Percentiles rank a stretch among this genome's conserved stretches.
These are phyloP conservation scores for Epistrophe grossulariae DNA, from an alignment of 2,888 invertebrate genomes.

Conservation along the genomic window DNA sequence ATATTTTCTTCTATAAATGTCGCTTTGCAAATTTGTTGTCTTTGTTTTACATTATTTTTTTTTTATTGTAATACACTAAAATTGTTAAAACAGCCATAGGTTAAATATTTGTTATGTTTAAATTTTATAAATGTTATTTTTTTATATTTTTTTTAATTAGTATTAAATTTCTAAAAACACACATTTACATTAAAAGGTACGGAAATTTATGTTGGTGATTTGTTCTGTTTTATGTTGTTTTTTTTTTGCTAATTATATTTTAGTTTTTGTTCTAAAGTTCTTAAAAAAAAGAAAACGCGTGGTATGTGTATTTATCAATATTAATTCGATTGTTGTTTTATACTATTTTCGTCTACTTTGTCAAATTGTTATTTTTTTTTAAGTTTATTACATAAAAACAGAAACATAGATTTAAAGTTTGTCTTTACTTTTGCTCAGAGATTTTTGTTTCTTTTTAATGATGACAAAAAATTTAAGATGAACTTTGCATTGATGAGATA, in stretches of 20 bases:
- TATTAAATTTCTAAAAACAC: slow-evolving; percentile 69
- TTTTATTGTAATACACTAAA: slow-evolving; percentile 70
- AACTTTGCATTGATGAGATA: slow-evolving; percentile 52
- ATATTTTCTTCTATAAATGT: slow-evolving; percentile 53
- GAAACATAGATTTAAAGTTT: slow-evolving; percentile 36
- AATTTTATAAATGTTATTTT: slow-evolving; percentile 43
- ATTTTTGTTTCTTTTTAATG: slow-evolving; percentile 25
- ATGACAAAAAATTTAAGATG: slow-evolving; percentile 66
- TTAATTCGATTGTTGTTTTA: slow-evolving; percentile 27
- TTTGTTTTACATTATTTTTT: slow-evolving; percentile 36
- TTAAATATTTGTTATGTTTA: slow-evolving; percentile 66
- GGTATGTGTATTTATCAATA: slow-evolving; percentile 39
- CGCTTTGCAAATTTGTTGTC: slow-evolving; percentile 21
- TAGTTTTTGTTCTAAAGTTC: slow-evolving; percentile 11
- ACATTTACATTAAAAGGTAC: slow-evolving; percentile 75
- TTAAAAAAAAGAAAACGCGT: slow-evolving; percentile 35
- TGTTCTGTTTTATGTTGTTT: slow-evolving; percentile 26
- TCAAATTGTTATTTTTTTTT: slow-evolving; percentile 27
- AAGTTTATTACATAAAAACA: slow-evolving; percentile 16
- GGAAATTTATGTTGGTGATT: slow-evolving; percentile 71
- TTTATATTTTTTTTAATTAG: slow-evolving; percentile 18
- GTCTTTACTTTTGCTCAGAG: slow-evolving; percentile 5
- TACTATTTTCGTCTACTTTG: slow-evolving; percentile 55
- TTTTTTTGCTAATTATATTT: slow-evolving; percentile 8
- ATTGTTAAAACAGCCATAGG: slow-evolving; percentile 75